Evolutionary conservation across 2,888 invertebrate species (phyloP).

Genomic region (Toxonevra muliebris): DNA sequence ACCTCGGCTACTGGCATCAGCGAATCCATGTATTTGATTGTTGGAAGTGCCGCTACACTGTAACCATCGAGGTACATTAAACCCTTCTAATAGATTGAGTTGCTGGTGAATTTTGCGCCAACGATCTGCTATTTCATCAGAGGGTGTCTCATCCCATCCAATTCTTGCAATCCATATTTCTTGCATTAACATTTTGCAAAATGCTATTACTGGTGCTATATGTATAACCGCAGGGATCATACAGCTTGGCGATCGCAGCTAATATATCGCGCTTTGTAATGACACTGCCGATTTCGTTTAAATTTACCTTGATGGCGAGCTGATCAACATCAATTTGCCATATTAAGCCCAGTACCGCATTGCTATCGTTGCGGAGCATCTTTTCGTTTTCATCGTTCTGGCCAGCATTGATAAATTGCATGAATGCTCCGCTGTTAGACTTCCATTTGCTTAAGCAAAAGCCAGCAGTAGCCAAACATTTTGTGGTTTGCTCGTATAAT

Average conservation of each 20-base stretch:
- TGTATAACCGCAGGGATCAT: no score
- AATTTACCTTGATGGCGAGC: constrained; percentile 25
- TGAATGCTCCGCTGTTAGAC: constrained; percentile 20
- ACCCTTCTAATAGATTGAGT: no score
- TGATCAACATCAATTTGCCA: no score
- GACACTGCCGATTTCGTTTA: background rate
- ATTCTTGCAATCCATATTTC: background rate
- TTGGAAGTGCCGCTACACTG: no score
- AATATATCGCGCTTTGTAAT: constrained; percentile 7
- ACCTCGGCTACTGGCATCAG: no score
- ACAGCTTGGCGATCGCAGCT: background rate
- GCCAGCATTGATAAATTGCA: background rate
- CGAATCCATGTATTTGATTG: no score
- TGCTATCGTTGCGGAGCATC: constrained; percentile 17
- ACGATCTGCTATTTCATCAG: background rate
- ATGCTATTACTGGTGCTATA: background rate
- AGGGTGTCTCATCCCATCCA: background rate
- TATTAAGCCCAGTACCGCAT: constrained; percentile 23
- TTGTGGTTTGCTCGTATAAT: constrained; percentile 18
- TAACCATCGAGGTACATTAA: no score
- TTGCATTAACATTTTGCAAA: background rate
- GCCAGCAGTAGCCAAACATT: constrained; percentile 16
- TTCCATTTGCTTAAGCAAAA: constrained; percentile 24
- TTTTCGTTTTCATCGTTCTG: constrained; percentile 7
- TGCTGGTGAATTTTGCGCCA: no score